Conservation (phyloP, 2,888 invertebrate species). For the Brachynemurus nebulosus region DNA sequence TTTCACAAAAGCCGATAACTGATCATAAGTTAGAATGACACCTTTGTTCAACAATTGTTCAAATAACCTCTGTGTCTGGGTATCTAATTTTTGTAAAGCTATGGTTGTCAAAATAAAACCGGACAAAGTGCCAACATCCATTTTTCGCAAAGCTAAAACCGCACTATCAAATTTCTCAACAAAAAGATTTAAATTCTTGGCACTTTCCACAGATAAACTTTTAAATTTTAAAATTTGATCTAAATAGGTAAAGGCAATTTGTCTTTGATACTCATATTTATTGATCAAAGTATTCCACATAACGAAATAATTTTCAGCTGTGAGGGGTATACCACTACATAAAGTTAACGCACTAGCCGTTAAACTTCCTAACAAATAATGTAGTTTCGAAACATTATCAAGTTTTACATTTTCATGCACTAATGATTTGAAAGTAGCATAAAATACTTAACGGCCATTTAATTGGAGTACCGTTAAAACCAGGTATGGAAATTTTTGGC, state of each 20-base stretch:
- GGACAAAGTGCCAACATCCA: too few species aligned
- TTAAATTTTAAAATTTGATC: background rate
- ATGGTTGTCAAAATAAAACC: background rate
- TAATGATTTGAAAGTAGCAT: conserved; percentile 10
- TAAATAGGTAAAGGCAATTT: background rate
- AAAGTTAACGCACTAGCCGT: conserved; percentile 7
- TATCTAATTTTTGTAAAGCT: background rate
- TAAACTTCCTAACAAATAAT: conserved; percentile 7
- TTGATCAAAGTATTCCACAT: conserved; percentile 1
- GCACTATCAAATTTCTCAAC: too few species aligned
- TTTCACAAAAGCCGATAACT: background rate
- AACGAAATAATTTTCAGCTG: background rate
- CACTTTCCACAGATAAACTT: background rate
- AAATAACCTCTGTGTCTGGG: background rate
- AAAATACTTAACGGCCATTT: conserved; percentile 6
- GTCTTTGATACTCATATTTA: conserved; percentile 1
- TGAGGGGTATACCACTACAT: background rate
- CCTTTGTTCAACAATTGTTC: background rate
- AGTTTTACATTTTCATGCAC: conserved; percentile 9
- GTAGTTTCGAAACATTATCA: background rate
- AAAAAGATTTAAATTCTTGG: too few species aligned
- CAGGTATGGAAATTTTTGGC: conserved; percentile 5
- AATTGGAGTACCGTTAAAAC: background rate
- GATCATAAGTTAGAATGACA: background rate
- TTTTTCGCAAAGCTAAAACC: background rate